These are phyloP conservation scores for Callipepla squamata DNA, from an alignment of 2,113 vertebrate genomes.

Conservation along the genomic window DNA sequence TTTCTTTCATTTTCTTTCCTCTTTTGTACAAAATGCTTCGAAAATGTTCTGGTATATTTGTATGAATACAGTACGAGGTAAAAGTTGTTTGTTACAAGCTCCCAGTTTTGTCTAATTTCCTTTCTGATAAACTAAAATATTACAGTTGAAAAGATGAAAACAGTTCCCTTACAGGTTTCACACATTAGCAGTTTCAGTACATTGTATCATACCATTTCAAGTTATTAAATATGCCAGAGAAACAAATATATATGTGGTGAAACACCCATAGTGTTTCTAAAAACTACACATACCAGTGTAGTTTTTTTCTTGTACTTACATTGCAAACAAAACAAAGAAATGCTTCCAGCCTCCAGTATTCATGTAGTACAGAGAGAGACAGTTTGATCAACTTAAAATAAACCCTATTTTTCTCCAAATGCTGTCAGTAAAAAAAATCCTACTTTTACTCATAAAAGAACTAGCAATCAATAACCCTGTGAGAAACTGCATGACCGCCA, in stretches of 20 bases:
- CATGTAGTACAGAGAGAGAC: conserved; percentile 50
- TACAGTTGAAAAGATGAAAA: conserved; percentile 45
- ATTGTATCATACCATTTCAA: not conserved
- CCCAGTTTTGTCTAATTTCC: not conserved
- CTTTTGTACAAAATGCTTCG: not conserved
- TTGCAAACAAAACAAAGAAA: conserved; percentile 49
- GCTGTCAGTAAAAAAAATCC: conserved; percentile 39
- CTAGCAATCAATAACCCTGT: conserved; percentile 58
- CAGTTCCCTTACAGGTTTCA: conserved; percentile 15
- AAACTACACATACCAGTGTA: no score
- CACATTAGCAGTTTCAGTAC: not conserved
- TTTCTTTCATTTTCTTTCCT: not conserved
- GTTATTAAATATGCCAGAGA: conserved; percentile 39
- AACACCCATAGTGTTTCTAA: no score
- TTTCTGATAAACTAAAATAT: conserved; percentile 31
- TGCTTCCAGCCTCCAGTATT: not conserved
- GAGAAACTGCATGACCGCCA: conserved; percentile 17
- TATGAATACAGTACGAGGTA: not conserved
- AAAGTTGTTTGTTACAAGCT: not conserved
- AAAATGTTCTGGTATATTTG: not conserved
- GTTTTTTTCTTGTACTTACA: conserved; percentile 4
- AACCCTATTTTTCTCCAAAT: conserved; percentile 34
- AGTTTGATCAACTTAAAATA: conserved; percentile 64
- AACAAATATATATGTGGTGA: conserved; percentile 51
- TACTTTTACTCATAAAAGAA: conserved; percentile 52